Base-by-base conservation (phyloP, 2,113 vertebrate genomes). In the Calyptomena viridis region DNA sequence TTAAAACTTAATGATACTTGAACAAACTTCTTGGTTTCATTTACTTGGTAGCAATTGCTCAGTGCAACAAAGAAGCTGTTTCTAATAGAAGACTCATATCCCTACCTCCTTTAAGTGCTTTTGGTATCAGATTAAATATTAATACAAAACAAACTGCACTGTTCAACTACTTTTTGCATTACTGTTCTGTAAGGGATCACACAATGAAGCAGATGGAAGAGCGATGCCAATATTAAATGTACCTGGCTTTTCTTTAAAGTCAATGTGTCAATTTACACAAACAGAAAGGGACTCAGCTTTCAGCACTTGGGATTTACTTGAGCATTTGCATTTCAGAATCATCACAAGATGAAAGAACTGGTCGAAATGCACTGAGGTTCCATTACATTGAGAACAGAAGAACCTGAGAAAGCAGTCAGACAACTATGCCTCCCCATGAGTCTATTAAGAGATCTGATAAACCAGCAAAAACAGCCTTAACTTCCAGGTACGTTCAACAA, bases 81-180 rank as follows among this genome's bases (percentile, higher is more conserved):
- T 95, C 93, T 96, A 96, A 87, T 18, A 56, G 84, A 86, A 87
- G 95, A 93, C 69, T 97, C 75, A 49, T 46, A 93, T 92, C 93
- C 91, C 93, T 69, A 91, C 71, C 67, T 96, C 96, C 96, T 98
- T 96, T 95, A 97, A 98, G 96, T 97, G 97, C 93, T 97, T 95
- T 80, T 87, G 90, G 62, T 95, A 95, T 93, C 75, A 87, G 71
- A 97, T 98, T 93, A 98, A 98, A 97, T 97, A 97, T 98, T 98
- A 97, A 98, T 95, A 93, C 90, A 94, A 97, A 97, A 84, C 89
- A 94, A 96, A 95, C 93, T 94, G 75, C 77, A 92, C 77, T 66
- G 68, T 85, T 96, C 89, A 85, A 89, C 94, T 82, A 62, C 78
- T 76, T 82, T 35, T 84, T 87, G 50, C 49, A 67, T 91, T 96